Conservation (phyloP, 2,888 invertebrate genomes). For the Linyphia triangularis region DNA sequence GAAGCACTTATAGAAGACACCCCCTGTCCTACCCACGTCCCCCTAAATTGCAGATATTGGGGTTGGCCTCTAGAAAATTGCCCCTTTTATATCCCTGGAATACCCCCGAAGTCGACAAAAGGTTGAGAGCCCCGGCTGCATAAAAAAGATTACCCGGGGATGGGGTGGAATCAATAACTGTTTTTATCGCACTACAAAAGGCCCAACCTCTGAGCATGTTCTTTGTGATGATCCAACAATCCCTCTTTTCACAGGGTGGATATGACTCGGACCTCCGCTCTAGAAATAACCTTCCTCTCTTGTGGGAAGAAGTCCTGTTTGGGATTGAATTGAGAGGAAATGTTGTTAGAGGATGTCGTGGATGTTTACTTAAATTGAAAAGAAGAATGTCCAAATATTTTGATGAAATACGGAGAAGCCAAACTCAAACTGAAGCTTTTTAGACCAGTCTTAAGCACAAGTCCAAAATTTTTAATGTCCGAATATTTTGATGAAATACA, state of each 20-base stretch:
- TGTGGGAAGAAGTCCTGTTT: neutral
- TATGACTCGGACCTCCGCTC: neutral
- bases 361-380: too few relatives aligned
- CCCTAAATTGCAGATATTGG: conserved; percentile 28
- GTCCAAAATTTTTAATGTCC: too few relatives aligned
- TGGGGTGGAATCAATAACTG: conserved; percentile 43
- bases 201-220: conserved; percentile 31
- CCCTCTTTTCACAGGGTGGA: conserved; percentile 10
- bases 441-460: too few relatives aligned
- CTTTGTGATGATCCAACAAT: conserved; percentile 49
- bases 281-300: neutral
- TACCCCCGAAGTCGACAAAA: conserved; percentile 15
- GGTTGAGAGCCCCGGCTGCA: conserved; percentile 27
- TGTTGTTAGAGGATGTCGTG: too few relatives aligned
- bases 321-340: neutral
- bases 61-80: conserved; percentile 51
- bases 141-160: conserved; percentile 10
- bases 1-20: neutral
- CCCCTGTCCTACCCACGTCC: neutral
- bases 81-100: conserved; percentile 45
- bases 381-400: too few relatives aligned
- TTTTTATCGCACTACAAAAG: conserved; percentile 57
- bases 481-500: too few relatives aligned
- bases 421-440: too few relatives aligned
- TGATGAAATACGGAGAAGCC: too few relatives aligned